Percentiles rank a stretch among this genome's conserved stretches.
phyloP scores from a whole-genome alignment of 1,140 invertebrate species.

The Drosophila obscura region DNA sequence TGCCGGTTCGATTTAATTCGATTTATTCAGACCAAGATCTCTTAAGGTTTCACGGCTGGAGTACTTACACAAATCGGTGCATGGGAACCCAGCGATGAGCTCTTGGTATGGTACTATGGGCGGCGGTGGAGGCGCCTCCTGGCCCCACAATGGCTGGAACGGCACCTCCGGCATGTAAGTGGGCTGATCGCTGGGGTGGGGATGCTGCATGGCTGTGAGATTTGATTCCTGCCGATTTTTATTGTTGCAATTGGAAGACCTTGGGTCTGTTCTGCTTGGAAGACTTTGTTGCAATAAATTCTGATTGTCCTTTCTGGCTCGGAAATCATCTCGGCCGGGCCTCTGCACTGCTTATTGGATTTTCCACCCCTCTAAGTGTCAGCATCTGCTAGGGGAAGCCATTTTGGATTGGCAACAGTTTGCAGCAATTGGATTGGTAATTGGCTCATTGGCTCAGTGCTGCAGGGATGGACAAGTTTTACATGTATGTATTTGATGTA shows the following conservation, averaged over 20 bases:
- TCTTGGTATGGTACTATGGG: constrained; percentile 85
- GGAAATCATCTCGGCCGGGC: constrained; percentile 27
- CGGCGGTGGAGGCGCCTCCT: constrained; percentile 75
- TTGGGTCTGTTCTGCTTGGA: constrained; percentile 71
- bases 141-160: constrained; percentile 79
- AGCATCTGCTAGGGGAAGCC: constrained; percentile 51
- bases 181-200: constrained; percentile 71
- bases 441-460: too few relatives aligned
- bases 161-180: constrained; percentile 83
- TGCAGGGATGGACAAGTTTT: too few relatives aligned
- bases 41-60: background rate
- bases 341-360: constrained; percentile 62
- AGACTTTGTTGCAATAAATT: constrained; percentile 69
- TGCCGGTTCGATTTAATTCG: background rate
- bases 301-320: constrained; percentile 42
- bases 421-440: constrained; percentile 49
- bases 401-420: constrained; percentile 75
- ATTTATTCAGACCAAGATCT: too few relatives aligned
- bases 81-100: constrained; percentile 85
- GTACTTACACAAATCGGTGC: constrained; percentile 85
- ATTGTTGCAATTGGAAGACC: constrained; percentile 48
- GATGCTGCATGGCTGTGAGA: constrained; percentile 68
- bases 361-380: constrained; percentile 41
- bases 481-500: too few relatives aligned
- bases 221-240: constrained; percentile 1